These are phyloP conservation scores for Sphecodes monilicornis DNA, from an alignment of 2,888 invertebrate genomes.

Conservation along the genomic window DNA sequence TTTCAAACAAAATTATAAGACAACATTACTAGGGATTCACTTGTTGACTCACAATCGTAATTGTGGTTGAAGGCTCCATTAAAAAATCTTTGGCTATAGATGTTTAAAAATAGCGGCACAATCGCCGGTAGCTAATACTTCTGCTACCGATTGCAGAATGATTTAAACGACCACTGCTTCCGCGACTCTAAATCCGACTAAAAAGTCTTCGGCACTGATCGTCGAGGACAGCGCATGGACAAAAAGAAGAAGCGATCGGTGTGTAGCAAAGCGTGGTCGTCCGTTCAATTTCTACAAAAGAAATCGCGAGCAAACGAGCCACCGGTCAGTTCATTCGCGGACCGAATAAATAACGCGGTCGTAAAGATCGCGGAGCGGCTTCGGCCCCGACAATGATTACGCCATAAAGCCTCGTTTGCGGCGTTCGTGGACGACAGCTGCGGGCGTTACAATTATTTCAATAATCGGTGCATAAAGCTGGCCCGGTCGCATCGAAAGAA, in stretches of 20 bases:
- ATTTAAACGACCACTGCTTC: no score
- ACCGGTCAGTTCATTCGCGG: background rate
- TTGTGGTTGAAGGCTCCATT: no score
- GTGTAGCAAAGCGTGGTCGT: background rate
- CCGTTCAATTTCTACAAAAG: background rate
- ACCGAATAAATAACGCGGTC: constrained; percentile 34
- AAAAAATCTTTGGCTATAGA: no score
- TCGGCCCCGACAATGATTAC: constrained; percentile 48
- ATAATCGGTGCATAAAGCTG: constrained; percentile 53
- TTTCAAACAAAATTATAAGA: no score
- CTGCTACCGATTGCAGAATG: no score
- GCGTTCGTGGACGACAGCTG: constrained; percentile 37
- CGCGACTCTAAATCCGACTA: no score
- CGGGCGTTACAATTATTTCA: constrained; percentile 60
- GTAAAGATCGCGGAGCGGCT: constrained; percentile 26
- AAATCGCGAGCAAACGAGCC: background rate
- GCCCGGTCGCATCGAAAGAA: background rate
- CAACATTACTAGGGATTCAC: no score
- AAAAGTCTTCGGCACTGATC: no score
- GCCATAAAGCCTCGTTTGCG: constrained; percentile 50
- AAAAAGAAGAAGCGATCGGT: background rate
- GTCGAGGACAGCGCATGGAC: no score
- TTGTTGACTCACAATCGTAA: no score
- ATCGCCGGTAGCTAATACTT: no score
- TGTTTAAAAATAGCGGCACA: no score